These are phyloP conservation scores for Galerucella pusilla DNA, from an alignment of 2,888 invertebrate genomes.

Conservation along the genomic window DNA sequence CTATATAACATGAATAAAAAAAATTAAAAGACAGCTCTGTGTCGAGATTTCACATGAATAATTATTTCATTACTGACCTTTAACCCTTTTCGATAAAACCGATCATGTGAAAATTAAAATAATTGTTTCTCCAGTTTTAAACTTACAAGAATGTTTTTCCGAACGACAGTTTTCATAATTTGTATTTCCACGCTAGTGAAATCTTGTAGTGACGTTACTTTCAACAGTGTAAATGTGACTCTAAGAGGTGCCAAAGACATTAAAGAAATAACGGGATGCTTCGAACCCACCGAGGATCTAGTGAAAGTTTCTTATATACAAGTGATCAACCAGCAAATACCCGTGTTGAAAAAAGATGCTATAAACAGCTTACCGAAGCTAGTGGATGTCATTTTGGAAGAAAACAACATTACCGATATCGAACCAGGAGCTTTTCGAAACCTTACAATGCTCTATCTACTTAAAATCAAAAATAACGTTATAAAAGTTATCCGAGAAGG, in stretches of 20 bases:
- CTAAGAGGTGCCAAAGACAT: conserved; percentile 55
- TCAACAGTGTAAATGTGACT: conserved; percentile 55
- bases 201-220: conserved; percentile 52
- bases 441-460: conserved; percentile 49
- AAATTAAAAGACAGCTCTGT: conserved; percentile 10
- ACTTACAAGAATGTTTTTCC: conserved; percentile 19
- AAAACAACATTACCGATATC: conserved; percentile 50
- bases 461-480: conserved; percentile 51
- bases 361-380: conserved; percentile 56
- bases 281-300: conserved; percentile 53
- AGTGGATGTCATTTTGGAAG: conserved; percentile 52
- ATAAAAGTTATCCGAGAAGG: conserved; percentile 50
- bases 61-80: conserved; percentile 28
- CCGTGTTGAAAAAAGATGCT: conserved; percentile 55
- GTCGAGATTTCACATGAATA: conserved; percentile 23
- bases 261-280: conserved; percentile 57
- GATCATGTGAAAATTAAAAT: conserved; percentile 19
- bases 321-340: conserved; percentile 57
- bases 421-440: conserved; percentile 53
- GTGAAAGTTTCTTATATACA: conserved; percentile 57
- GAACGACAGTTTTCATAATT: conserved; percentile 6
- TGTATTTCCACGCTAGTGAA: conserved; percentile 1
- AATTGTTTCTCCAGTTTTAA: not conserved
- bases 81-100: conserved; percentile 18
- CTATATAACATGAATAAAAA: conserved; percentile 6